Evolutionary conservation across 2,888 invertebrate genomes (phyloP).

Genomic region (Phengaris alcon): DNA sequence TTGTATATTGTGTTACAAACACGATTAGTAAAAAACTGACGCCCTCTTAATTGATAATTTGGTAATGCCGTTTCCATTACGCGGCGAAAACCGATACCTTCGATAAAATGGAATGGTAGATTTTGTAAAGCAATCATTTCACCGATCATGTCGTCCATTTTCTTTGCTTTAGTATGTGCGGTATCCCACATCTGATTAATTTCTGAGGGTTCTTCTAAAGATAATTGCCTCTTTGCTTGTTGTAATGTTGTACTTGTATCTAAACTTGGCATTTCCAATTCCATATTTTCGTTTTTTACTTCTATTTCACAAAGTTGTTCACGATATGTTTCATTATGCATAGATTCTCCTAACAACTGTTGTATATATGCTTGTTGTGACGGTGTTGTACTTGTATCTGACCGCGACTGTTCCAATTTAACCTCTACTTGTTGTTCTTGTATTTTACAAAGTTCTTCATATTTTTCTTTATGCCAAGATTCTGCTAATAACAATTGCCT

Average conservation of each 20-base stretch:
- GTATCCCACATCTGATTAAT: constrained; percentile 37
- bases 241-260: neutral
- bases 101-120: constrained; percentile 42
- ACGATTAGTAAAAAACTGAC: constrained; percentile 40
- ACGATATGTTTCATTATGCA: too few relatives aligned
- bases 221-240: constrained; percentile 10
- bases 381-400: neutral
- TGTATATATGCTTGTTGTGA: too few relatives aligned
- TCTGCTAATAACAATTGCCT: neutral
- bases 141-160: constrained; percentile 40
- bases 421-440: constrained; percentile 18
- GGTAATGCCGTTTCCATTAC: constrained; percentile 38
- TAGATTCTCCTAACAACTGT: too few relatives aligned
- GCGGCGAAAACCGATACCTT: constrained; percentile 41
- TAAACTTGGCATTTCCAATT: neutral
- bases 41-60: constrained; percentile 41
- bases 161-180: constrained; percentile 37
- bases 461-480: constrained; percentile 31
- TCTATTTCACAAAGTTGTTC: neutral
- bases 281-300: neutral
- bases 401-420: neutral
- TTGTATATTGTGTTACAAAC: constrained; percentile 38
- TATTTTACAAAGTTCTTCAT: constrained; percentile 29
- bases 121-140: constrained; percentile 44
- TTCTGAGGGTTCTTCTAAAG: constrained; percentile 33